Conservation (phyloP, 2,888 invertebrate genomes). For the Dascillus cervinus region DNA sequence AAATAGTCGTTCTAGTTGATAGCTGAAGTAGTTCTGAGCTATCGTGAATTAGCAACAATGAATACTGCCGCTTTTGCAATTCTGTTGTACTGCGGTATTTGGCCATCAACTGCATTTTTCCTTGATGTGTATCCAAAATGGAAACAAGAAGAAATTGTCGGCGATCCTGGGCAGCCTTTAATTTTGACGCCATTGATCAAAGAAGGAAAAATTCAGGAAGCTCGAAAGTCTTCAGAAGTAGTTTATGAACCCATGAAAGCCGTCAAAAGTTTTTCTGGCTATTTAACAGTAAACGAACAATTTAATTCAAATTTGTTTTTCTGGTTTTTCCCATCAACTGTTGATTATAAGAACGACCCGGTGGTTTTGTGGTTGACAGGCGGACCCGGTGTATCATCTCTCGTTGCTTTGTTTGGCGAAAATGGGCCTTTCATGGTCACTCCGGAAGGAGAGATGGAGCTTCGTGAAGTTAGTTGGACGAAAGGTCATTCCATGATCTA, state of each 20-base stretch:
- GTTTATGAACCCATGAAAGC: slow-evolving; percentile 51
- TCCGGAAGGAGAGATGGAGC: slow-evolving; percentile 35
- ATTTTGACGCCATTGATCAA: too few species aligned
- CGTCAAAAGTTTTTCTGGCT: slow-evolving; percentile 67
- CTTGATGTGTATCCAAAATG: too few species aligned
- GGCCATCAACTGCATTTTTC: too few species aligned
- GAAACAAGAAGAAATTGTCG: too few species aligned
- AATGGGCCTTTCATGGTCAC: slow-evolving; percentile 68
- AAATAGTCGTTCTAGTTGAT: too few species aligned
- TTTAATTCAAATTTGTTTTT: slow-evolving; percentile 81
- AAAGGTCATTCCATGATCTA: slow-evolving; percentile 72
- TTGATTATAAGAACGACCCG: slow-evolving; percentile 49
- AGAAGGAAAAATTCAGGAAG: slow-evolving; percentile 62
- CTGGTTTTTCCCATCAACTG: slow-evolving; percentile 79
- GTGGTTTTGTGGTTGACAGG: slow-evolving; percentile 81
- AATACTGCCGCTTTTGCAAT: too few species aligned
- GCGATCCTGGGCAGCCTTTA: too few species aligned
- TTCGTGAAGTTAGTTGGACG: slow-evolving; percentile 74
- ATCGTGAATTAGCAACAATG: too few species aligned
- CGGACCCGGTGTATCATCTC: slow-evolving; percentile 73
- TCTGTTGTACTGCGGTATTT: too few species aligned
- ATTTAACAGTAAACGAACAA: slow-evolving; percentile 71
- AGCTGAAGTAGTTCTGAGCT: too few species aligned
- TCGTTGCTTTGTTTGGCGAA: slow-evolving; percentile 75
- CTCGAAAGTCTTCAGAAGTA: slow-evolving; percentile 45